Base-by-base conservation (phyloP, 2,888 invertebrate genomes). In the Hoplodrina blanda region DNA sequence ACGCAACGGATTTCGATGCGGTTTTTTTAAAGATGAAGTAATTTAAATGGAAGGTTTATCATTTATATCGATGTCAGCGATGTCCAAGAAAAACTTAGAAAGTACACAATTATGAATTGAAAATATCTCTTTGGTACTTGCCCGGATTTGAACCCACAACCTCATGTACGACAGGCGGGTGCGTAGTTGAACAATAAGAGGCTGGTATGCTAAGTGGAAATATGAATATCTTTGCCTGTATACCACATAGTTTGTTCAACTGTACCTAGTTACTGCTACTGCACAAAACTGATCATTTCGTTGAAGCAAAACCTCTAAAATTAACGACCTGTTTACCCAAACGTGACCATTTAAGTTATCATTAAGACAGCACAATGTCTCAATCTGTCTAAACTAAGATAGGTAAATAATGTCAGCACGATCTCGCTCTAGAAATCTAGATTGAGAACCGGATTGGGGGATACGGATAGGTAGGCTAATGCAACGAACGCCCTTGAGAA, bases 371-470 rank as follows among this genome's bases (percentile, higher is more conserved):
- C 11, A 56, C 52, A 62, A 50, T 63, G 56, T 63, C 44, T n/a
- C 25, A 53, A 59, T 60, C 20, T n/a, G 20, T 73, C 49, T 37
- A 11, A 67, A 67, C 55, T 53, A 17, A 46, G 46, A 46, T 4
- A 55, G 54, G 54, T 78, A 65, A 78, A 78, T 78, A 55, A 67
- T 15, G 41, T 20, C 74, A 61, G 1, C 44, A 5, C 4, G 44
- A 41, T 61, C 74, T 20, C 68, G 74, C 30, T 73, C 44, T 44
- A 13, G 11, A 30, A 37, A 50, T 62, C 62, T 62, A 54, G 74
- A 76, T 76, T 57, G 20, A 4, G 50, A 73, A 76, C 76, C 49
- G 63, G 79, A 54, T 63, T 30, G 0, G 1, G 11, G 41, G 79
- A 73, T 76, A 68, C 73, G 62, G 50, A 46, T 46, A 62, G 17